Evolutionary conservation across 1,140 invertebrate species (phyloP).

Genomic region (Nebria ingens): DNA sequence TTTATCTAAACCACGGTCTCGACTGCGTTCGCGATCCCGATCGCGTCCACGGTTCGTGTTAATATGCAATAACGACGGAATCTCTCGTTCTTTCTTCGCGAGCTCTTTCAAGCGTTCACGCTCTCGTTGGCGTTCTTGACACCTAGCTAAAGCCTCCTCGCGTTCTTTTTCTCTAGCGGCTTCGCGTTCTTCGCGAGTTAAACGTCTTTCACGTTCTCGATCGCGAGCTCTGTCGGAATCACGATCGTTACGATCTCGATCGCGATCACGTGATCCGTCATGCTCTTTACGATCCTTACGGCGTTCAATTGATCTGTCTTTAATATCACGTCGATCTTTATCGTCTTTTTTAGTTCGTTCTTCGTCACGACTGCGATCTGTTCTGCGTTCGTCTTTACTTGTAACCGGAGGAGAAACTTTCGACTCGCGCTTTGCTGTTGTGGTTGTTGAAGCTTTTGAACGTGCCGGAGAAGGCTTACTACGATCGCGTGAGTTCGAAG

Average conservation of each 20-base stretch:
- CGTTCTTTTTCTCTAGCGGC: conserved; percentile 44
- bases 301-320: conserved; percentile 21
- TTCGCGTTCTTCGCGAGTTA: conserved; percentile 37
- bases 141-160: conserved; percentile 43
- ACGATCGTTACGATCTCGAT: background rate
- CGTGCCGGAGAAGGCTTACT: conserved; percentile 24
- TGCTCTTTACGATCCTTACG: conserved; percentile 25
- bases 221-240: conserved; percentile 10
- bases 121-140: conserved; percentile 47
- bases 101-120: conserved; percentile 43
- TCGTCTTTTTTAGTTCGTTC: conserved; percentile 17
- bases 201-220: conserved; percentile 33
- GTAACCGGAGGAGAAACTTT: background rate
- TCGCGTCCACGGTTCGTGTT: conserved; percentile 1
- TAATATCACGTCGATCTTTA: conserved; percentile 22
- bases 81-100: conserved; percentile 32
- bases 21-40: conserved; percentile 24
- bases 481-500: conserved; percentile 27
- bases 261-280: conserved; percentile 17
- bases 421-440: conserved; percentile 7
- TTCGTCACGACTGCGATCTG: conserved; percentile 3
- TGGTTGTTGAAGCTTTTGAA: conserved; percentile 19
- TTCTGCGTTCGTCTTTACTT: conserved; percentile 7
- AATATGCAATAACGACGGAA: background rate
- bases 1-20: conserved; percentile 32